Percentiles rank a stretch among this genome's conserved stretches.
phyloP scores from a whole-genome alignment of 2,888 invertebrate genomes.

The Megamerina dolium region DNA sequence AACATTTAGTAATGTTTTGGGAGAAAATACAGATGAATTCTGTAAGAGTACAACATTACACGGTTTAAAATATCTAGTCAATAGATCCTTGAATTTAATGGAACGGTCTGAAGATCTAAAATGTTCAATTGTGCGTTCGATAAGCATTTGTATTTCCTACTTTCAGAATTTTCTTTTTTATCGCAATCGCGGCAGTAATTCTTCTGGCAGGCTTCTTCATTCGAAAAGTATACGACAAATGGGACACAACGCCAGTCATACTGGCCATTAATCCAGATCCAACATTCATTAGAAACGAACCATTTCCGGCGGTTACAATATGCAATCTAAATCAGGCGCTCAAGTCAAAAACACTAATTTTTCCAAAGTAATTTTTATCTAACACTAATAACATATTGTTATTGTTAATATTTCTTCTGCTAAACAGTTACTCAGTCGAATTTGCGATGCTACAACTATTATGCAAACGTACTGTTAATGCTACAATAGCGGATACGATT shows the following conservation, averaged over 20 bases:
- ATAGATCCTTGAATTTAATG: constrained; percentile 52
- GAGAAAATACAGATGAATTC: constrained; percentile 39
- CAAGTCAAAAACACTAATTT: constrained; percentile 4
- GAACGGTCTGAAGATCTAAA: constrained; percentile 55
- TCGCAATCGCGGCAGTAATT: constrained; percentile 61
- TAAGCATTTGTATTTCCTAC: neutral
- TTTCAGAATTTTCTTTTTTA: constrained; percentile 59
- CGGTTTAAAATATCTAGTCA: constrained; percentile 62
- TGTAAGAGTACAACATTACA: constrained; percentile 62
- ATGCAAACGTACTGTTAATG: constrained; percentile 21
- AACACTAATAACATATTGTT: neutral
- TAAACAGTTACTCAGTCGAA: constrained; percentile 18
- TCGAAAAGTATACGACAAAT: constrained; percentile 64
- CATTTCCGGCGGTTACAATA: constrained; percentile 78
- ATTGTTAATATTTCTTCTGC: neutral
- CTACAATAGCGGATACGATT: constrained; percentile 9
- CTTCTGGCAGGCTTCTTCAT: constrained; percentile 66
- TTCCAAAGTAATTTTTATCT: constrained; percentile 6
- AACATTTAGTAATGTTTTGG: too few species aligned
- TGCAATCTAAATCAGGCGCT: constrained; percentile 76
- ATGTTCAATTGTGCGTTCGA: neutral
- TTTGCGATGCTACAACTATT: constrained; percentile 25
- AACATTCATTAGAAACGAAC: constrained; percentile 61
- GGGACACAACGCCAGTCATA: constrained; percentile 68
- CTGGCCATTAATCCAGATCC: constrained; percentile 68